Conservation (phyloP, 2,113 vertebrate genomes). For the Pelodiscus sinensis region DNA sequence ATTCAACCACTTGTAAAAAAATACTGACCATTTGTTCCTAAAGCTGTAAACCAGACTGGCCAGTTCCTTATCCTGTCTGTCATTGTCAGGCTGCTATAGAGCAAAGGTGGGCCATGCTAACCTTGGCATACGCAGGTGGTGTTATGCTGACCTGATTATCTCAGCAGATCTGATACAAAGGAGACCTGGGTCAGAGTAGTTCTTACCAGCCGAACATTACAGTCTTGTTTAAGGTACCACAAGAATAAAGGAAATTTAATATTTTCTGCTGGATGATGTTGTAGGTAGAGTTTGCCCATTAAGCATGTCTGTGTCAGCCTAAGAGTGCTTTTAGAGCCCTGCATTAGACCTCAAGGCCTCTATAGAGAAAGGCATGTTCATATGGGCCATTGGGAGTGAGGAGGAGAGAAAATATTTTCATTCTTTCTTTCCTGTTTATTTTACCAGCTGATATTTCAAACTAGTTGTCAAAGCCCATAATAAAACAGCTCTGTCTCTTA, state of each 20-base stretch:
- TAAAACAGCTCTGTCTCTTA: background rate
- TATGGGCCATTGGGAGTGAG: background rate
- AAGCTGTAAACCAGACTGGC: background rate
- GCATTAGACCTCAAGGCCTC: background rate
- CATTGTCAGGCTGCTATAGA: background rate
- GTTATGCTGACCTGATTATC: rapidly evolving
- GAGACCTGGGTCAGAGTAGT: background rate
- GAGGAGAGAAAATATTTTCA: background rate
- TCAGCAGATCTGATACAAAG: no score
- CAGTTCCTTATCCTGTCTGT: background rate
- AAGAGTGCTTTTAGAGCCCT: background rate
- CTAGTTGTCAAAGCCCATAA: background rate
- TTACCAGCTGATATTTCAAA: background rate
- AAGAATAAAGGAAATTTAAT: background rate
- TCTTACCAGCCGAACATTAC: background rate
- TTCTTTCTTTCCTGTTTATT: background rate
- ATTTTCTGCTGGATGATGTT: rapidly evolving
- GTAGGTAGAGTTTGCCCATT: background rate
- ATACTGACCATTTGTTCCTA: background rate
- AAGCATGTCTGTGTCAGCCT: rapidly evolving
- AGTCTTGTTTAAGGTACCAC: rapidly evolving
- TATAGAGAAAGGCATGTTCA: background rate
- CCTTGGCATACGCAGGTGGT: background rate
- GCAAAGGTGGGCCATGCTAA: background rate
- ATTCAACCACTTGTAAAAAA: background rate